Base-by-base conservation (phyloP, 1,140 invertebrate species). In the Bombus affinis region DNA sequence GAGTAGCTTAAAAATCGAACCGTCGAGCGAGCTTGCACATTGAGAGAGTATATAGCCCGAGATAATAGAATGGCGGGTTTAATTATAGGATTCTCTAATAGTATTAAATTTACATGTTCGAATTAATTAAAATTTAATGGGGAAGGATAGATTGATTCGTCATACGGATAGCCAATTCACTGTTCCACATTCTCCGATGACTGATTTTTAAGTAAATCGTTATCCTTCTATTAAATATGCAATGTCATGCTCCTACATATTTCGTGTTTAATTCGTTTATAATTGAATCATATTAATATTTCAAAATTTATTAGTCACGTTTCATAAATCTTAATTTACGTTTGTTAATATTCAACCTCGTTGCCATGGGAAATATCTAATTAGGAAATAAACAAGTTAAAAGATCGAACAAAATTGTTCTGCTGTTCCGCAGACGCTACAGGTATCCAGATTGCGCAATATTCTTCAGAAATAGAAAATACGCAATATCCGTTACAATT, bases 1-100 rank as follows among this genome's bases (percentile, higher is more conserved):
- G 28, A 25, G 37, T 77, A 65, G 28, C 13, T 35, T 62, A 77
- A 77, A 77, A 65, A 65, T 42, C 37, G 35, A 77, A 77, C 32
- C 9, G 57, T n/a, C 25, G 32, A 76, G 13, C 39, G 25, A 76
- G 74, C 25, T 15, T 77, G 12, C 3, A 53, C 22, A 53, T 28
- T 22, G 25, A 53, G 35, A 15, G 12, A 15, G 10, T 12, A 42
- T 15, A 15, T 42, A 22, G 25, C 37, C 42, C 1, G 37, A 2
- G 39, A 5, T 6, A 42, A 35, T 35, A 18, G n/a, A 66, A 66
- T 1, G 65, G 6, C n/a, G 59, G 10, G 4, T 18, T 35, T 66
- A 13, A 18, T 32, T 65, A 32, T 66, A 35, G 65, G 6, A 32
- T 18, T 35, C 32, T 66, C 32, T 15, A 62, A n/a, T 28, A 35